Conservation (phyloP, 2,113 vertebrate species). For the Etheostoma spectabile region DNA sequence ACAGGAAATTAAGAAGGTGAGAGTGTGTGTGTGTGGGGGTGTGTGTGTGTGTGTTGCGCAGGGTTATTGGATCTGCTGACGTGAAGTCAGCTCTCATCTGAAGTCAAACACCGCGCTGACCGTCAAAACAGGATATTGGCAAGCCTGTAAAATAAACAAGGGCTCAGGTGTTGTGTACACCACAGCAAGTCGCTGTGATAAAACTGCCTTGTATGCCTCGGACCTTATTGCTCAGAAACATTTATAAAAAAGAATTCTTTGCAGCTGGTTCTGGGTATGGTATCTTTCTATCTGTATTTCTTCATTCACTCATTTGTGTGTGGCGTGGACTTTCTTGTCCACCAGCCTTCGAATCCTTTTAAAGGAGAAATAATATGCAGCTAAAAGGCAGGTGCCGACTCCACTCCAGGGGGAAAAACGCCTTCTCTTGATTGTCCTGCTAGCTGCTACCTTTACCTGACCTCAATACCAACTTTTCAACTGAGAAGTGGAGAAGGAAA, state of each 20-base stretch:
- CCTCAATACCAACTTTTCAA: background rate
- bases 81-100: slow-evolving; percentile 42
- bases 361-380: background rate
- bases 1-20: slow-evolving; percentile 57
- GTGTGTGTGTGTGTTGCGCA: background rate
- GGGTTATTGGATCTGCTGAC: slow-evolving; percentile 39
- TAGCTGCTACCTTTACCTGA: background rate
- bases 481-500: background rate
- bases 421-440: no score
- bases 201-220: background rate
- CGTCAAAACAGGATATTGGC: slow-evolving; percentile 69
- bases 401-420: no score
- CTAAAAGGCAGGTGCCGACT: background rate
- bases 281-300: background rate
- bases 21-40: background rate
- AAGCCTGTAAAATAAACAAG: slow-evolving; percentile 64
- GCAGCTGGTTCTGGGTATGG: no score
- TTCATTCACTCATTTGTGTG: background rate
- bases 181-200: slow-evolving; percentile 41
- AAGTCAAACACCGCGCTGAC: slow-evolving; percentile 48
- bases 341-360: background rate
- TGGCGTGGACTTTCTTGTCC: background rate
- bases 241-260: background rate
- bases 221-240: background rate
- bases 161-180: slow-evolving; percentile 33